Base-by-base conservation (phyloP, 2,797 vertebrate species). In the Pseudochromis fuscus region DNA sequence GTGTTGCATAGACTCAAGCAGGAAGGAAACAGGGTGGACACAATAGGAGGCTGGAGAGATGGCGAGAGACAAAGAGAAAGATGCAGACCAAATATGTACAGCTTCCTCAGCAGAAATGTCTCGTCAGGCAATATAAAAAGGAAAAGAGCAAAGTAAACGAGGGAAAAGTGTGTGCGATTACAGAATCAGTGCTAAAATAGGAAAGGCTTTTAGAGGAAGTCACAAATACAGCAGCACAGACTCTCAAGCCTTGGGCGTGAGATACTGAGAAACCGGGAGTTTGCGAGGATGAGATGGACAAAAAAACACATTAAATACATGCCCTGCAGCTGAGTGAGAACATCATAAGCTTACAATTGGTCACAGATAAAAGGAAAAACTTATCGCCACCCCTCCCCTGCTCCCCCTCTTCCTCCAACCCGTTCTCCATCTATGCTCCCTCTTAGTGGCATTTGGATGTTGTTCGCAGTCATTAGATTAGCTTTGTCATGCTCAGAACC, bases 401-500 rank as follows among this genome's bases (percentile, higher is more conserved):
- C 33, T 60, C 44, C 69, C 61, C 72, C 48, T 48, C 42, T 69
- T 82, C 52, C 45, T n/a, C 63, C 64, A 76, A 74, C 57, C 55
- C 57, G 4, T 70, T 60, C 67, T 81, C 35, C 76, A 69, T 82
- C 78, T 45, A 2, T 80, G 57, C 69, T 63, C 64, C 79, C 65
- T 79, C 85, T 87, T 81, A 72, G 79, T 85, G 77, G 79, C 74
- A 77, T 77, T 19, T 55, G 85, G 70, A 80, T 86, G 85, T 83
- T 86, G 63, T 87, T 88, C 77, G 82, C 79, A 79, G 67, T 74
- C 80, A 52, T 78, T 88, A 88, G 87, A 93, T 91, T 86, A 87
- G 87, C 87, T 92, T 91, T 88, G 89, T 89, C 91, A 92, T 91
- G 91, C 90, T 90, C 79, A 72, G 63, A 89, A 89, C 75, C 59